These are phyloP conservation scores for Enteromius paludinosus DNA, from an alignment of 2,797 vertebrate genomes.

Conservation along the genomic window DNA sequence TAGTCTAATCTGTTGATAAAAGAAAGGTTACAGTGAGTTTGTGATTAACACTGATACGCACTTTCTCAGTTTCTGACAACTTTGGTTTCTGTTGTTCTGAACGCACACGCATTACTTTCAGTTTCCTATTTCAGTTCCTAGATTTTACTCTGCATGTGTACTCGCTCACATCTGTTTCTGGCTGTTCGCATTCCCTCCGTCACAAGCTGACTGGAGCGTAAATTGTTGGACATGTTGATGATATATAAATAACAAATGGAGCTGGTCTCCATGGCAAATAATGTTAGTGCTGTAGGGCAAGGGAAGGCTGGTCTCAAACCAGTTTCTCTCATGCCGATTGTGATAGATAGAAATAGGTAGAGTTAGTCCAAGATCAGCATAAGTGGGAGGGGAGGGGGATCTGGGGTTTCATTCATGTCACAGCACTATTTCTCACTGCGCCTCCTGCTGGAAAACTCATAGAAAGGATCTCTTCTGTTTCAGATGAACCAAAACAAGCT, in stretches of 20 bases:
- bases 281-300: neutral
- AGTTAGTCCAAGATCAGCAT: slow-evolving; percentile 5
- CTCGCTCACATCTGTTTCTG: slow-evolving; percentile 69
- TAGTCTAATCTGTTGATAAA: slow-evolving; percentile 1
- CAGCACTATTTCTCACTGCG: slow-evolving; percentile 56
- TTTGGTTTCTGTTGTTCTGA: slow-evolving; percentile 10
- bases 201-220: slow-evolving; percentile 35
- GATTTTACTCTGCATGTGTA: slow-evolving; percentile 33
- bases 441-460: slow-evolving; percentile 74
- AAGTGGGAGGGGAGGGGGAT: neutral
- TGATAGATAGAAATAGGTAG: neutral
- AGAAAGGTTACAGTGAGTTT: neutral
- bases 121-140: slow-evolving; percentile 35
- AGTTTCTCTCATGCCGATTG: slow-evolving; percentile 1
- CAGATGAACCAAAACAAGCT: slow-evolving; percentile 96
- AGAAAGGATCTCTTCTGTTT: slow-evolving; percentile 34
- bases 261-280: slow-evolving; percentile 16
- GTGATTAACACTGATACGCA: neutral
- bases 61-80: slow-evolving; percentile 9
- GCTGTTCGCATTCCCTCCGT: slow-evolving; percentile 54
- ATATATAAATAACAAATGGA: slow-evolving; percentile 52
- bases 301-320: slow-evolving; percentile 6
- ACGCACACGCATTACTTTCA: slow-evolving; percentile 2
- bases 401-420: slow-evolving; percentile 50
- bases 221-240: slow-evolving; percentile 51